A percentile compares a stretch with the other conserved stretches of the same genome.
Evolutionary conservation across 1,140 invertebrate species (phyloP).

Genomic region (Manduca sexta): DNA sequence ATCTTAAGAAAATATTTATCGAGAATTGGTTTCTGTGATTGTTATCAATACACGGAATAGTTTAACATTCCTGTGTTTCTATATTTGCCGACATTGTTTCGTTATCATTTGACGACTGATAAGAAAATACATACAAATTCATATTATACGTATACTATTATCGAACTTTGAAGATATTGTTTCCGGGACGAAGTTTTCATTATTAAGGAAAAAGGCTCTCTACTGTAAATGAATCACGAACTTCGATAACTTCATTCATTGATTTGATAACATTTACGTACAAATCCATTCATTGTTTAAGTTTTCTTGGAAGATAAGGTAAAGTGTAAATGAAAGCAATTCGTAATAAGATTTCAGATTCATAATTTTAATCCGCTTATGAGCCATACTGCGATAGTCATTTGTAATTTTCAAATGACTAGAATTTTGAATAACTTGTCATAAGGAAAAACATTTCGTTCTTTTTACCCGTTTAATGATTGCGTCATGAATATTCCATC

Average conservation of each 20-base stretch:
- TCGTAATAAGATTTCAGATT: too few species aligned
- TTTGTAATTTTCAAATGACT: neutral
- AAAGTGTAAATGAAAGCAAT: neutral
- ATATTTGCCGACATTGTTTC: conserved; percentile 4
- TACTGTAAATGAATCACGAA: conserved; percentile 8
- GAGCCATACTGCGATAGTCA: too few species aligned
- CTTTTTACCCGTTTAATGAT: neutral
- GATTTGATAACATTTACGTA: conserved; percentile 8
- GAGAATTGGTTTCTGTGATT: conserved; percentile 3
- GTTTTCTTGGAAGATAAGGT: conserved; percentile 4
- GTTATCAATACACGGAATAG: conserved; percentile 23
- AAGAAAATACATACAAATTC: too few species aligned
- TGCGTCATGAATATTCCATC: too few species aligned
- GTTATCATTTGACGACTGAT: conserved; percentile 4
- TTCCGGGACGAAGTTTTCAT: neutral
- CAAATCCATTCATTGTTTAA: conserved; percentile 18
- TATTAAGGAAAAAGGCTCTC: neutral
- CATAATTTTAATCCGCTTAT: too few species aligned
- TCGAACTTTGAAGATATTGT: neutral
- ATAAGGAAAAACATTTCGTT: neutral
- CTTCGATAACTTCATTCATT: conserved; percentile 4
- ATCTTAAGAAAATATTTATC: conserved; percentile 11
- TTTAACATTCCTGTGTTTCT: conserved; percentile 11
- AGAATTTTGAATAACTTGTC: neutral
- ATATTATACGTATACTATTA: too few species aligned